Evolutionary conservation across 2,888 invertebrate species (phyloP).

Genomic region (Phania funesta): DNA sequence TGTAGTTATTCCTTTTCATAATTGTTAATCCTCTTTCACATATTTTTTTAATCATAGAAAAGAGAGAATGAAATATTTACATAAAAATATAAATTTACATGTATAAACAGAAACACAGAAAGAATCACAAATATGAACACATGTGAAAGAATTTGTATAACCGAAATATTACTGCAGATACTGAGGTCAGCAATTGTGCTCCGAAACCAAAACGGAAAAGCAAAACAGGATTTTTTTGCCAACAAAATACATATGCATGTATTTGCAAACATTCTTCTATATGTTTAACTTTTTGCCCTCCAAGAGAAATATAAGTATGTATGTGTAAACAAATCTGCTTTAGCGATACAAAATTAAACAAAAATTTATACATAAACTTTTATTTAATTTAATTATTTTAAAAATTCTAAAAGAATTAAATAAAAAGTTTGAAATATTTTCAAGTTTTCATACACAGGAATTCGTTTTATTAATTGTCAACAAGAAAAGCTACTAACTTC

Average conservation of each 20-base stretch:
- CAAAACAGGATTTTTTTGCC: constrained; percentile 7
- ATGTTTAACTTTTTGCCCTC: constrained; percentile 15
- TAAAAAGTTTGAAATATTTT: too few relatives aligned
- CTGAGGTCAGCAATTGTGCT: constrained; percentile 49
- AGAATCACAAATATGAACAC: neutral
- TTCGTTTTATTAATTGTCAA: too few relatives aligned
- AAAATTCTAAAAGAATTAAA: too few relatives aligned
- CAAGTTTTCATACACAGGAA: too few relatives aligned
- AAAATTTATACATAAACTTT: too few relatives aligned
- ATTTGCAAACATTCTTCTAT: constrained; percentile 7
- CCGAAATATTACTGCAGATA: constrained; percentile 62
- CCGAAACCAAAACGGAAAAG: constrained; percentile 32
- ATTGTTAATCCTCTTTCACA: constrained; percentile 20
- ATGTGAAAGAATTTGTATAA: constrained; percentile 32
- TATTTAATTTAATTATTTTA: too few relatives aligned
- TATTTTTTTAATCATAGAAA: neutral
- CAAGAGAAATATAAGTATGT: too few relatives aligned
- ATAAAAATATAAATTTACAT: constrained; percentile 17
- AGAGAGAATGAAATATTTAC: constrained; percentile 2
- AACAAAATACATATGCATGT: neutral
- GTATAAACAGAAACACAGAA: neutral
- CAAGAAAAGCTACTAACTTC: too few relatives aligned
- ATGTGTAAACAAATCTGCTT: too few relatives aligned
- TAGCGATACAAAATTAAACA: too few relatives aligned
- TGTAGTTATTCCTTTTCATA: neutral